Evolutionary conservation across 2,888 invertebrate genomes (phyloP), one percentile per base, ranked within the genome.

Genomic region (Drosophila rellima): DNA sequence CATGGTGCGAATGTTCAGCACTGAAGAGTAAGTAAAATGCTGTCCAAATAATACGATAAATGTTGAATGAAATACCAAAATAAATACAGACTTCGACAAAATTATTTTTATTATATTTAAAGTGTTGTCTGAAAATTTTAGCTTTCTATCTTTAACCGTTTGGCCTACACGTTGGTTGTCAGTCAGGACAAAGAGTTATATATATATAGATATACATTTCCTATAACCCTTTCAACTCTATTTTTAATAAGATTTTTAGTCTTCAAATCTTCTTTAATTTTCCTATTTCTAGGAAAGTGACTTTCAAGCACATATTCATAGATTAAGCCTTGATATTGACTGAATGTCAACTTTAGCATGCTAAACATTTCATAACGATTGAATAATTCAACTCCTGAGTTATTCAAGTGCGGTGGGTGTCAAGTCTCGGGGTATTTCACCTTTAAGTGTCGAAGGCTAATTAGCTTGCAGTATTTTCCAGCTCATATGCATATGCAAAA

Each of bases 1-100:
- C 70, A 92, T 92, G 67, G 89, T 92, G 52, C 82, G 92, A 76
- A 92, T 92, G 92, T 92, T 92, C 72, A 92, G 92, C 78, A 80
- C 83, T 10, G 92, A 92, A 90, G 92, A 92, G 92, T 92, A 85
- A 92, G 92, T 91, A 84, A 51, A 23, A 17, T 39, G 8, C 3
- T 1, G 23, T 17, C 17, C 3, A 8, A 39, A 39, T 8, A 3
- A 15, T 8, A 3, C 13, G 10, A 33, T 33, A 13, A 35, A 39
- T 44, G 54, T 20, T 54, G 7, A 6, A 2, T 13, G 3, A 26
- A 10, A 50, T 11, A 33, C n/a, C 0, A n/a, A 44, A 18, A 40
- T 40, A 15, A 15, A 8, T n/a, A n/a, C 23, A 23, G 23, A 6
- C 7, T 23, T 23, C 20, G 23, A 23, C 23, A 23, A 23, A 23